Evolutionary conservation across 1,140 invertebrate species (phyloP), one percentile per base, ranked within the genome.

Genomic region (Cydia splendana): DNA sequence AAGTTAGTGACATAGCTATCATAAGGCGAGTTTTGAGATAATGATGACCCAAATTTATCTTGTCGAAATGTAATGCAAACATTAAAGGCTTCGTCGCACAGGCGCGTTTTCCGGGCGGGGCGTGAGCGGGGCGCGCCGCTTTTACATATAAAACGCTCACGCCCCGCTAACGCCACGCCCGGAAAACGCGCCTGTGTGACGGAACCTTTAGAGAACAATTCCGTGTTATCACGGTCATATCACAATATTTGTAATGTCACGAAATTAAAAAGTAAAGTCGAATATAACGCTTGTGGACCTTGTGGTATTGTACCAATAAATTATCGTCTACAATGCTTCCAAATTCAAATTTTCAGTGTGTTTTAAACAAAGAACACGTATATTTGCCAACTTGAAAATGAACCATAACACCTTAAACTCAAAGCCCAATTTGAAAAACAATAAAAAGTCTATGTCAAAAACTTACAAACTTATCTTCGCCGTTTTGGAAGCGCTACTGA

Each of bases 341-440:
- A 71, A 71, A 71, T 71, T 71, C 38, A 71, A 71, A 71, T 71
- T 71, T 71, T 71, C 38, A 71, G 67, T 34, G n/a, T 30, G n/a
- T 38, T 45, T 71, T 18, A 71, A 71, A 71, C 67, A 71, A 71
- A 71, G 67, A 71, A 71, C 67, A 45, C n/a, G 2, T 13, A 38
- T 18, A 15, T 13, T 10, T 38, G n/a, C 18, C 28, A 71, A 45
- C n/a, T 15, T 2, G 6, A 71, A 34, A 71, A 71, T 34, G 7
- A 71, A 71, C 67, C 67, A 15, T 71, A 71, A 42, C 6, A 0
- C 10, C 34, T 10, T n/a, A 38, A 71, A 15, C 3, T 20, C 45
- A 71, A 34, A 38, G 30, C 13, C n/a, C 30, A n/a, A 18, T 71
- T 71, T 71, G 9, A 38, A 45, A 45, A 71, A 42, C 24, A 20